Base-by-base conservation (phyloP, 2,797 vertebrate genomes). In the Apogon hyalosoma region DNA sequence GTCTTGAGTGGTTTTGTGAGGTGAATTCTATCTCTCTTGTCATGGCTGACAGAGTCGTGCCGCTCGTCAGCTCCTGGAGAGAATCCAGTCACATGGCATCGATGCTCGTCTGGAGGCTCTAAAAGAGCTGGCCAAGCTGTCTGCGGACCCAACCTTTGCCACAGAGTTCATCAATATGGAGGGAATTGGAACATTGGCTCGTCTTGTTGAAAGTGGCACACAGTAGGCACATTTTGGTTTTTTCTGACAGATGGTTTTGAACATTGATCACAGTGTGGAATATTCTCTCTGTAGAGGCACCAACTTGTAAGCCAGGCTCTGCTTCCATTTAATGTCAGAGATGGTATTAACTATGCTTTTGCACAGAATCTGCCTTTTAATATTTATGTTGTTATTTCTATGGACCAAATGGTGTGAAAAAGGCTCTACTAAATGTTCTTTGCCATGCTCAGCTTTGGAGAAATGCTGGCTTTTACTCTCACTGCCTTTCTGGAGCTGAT, bases 101-200 rank as follows among this genome's bases (percentile, higher is more conserved):
- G 98, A 99, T 7, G 94, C 94, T 14, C 95, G 98, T 55, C 94
- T 99, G 18, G 98, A 99, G 51, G 98, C 98, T 67, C 94, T 99
- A 73, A 99, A 99, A 87, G 97, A 99, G 60, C 93, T 99, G 42
- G 98, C 98, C 24, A 99, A 99, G 87, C 95, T 99, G 60, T 98
- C 98, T 0, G 96, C 97, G 0, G 98, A 99, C 4, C 91, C 96
- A 43, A 98, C 98, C 41, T 99, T 99, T 14, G 98, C 98, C 40
- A 92, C 96, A 0, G 98, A 99, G 90, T 99, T 99, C 92, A 97
- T 99, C 86, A 98, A 98, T 83, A 98, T 99, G 95, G 97, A 99
- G 50, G 98, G 98, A 77, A 96, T 99, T 2, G 88, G 93, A 31
- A 95, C 98, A 16, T 91, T 99, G 68, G 98, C 96, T 0, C 94